Conservation (phyloP, 1,140 invertebrate genomes). For the Armadillidium nasatum region DNA sequence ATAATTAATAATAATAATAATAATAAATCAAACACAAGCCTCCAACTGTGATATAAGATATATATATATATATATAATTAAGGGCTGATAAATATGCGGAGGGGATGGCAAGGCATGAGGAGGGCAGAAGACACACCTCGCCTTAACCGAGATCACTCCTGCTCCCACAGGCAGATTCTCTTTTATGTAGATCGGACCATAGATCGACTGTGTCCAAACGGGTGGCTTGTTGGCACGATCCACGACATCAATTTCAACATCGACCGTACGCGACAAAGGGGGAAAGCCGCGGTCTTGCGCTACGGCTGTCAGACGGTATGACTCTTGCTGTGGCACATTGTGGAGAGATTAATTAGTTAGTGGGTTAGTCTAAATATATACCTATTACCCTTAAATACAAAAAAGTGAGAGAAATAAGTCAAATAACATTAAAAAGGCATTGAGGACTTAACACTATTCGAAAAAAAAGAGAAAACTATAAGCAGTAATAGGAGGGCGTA, state of each 20-base stretch:
- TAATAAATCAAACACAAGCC: conserved; percentile 1
- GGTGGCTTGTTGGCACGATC: conserved; percentile 91
- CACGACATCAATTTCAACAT: conserved; percentile 95
- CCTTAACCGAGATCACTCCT: conserved; percentile 94
- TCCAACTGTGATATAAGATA: not conserved
- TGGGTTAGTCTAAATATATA: not conserved
- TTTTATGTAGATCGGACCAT: conserved; percentile 93
- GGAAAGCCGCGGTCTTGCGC: conserved; percentile 93
- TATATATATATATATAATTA: too few relatives aligned
- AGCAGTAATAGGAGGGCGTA: conserved; percentile 1
- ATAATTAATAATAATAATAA: too few relatives aligned
- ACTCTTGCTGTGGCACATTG: conserved; percentile 71
- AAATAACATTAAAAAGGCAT: not conserved
- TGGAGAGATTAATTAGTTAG: conserved; percentile 4
- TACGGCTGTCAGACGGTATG: conserved; percentile 93
- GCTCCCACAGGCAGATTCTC: conserved; percentile 93
- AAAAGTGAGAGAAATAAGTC: not conserved
- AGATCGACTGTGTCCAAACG: conserved; percentile 90
- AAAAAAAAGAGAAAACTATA: not conserved
- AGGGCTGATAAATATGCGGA: not conserved
- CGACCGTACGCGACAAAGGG: conserved; percentile 85
- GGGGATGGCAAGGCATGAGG: conserved; percentile 10
- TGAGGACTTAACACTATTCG: not conserved
- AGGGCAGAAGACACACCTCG: conserved; percentile 64
- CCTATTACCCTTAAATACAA: not conserved